Conservation (phyloP, 2,113 vertebrate genomes). For the Oceanodroma tethys region DNA sequence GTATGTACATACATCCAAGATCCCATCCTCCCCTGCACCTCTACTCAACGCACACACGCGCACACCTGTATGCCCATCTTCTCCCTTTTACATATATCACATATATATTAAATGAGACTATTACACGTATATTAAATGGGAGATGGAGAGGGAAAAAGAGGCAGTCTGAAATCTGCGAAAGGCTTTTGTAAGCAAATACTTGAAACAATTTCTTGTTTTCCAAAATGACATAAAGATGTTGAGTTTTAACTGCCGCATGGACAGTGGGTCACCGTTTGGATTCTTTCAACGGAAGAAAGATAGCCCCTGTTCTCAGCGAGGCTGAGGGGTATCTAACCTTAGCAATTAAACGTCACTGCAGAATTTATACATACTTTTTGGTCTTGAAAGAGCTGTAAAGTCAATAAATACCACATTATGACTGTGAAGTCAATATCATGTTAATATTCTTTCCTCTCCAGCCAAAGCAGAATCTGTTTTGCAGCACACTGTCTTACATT, state of each 20-base stretch:
- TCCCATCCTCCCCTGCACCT: not conserved
- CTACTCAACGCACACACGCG: not conserved
- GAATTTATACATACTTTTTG: not conserved
- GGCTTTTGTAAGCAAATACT: not conserved
- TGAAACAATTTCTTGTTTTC: not conserved
- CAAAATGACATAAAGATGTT: not conserved
- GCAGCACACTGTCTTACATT: not conserved
- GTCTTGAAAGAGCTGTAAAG: not conserved
- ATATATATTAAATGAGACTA: not conserved
- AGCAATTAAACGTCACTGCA: not conserved
- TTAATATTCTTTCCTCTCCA: not conserved
- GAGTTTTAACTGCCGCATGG: not conserved
- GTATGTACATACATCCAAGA: not conserved
- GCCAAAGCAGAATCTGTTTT: not conserved
- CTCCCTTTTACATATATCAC: not conserved
- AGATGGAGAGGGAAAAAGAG: not conserved
- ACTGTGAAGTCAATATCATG: not conserved
- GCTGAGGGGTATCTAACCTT: not conserved
- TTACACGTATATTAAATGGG: not conserved
- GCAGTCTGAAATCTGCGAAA: not conserved
- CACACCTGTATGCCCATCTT: not conserved
- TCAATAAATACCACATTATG: not conserved
- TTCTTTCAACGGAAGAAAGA: not conserved
- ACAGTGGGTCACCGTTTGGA: accelerated
- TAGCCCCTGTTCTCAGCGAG: not conserved